Evolutionary conservation across 2,888 invertebrate genomes (phyloP).

Genomic region (Epinotia brunnichana): DNA sequence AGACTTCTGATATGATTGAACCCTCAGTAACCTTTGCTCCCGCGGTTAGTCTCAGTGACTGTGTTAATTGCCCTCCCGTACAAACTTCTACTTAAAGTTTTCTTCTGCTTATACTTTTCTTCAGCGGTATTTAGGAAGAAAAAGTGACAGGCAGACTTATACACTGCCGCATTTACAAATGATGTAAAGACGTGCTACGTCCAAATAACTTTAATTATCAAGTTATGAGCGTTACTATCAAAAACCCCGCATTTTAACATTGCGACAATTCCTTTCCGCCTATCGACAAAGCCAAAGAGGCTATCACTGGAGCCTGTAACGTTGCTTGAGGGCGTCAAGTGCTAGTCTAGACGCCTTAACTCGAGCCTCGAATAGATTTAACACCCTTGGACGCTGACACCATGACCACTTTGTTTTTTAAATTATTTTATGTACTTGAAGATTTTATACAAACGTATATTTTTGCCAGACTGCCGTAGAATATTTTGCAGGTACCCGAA

Average conservation of each 20-base stretch:
- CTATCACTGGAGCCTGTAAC: slow-evolving; percentile 25
- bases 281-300: slow-evolving; percentile 23
- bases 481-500: no score
- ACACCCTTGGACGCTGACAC: slow-evolving; percentile 32
- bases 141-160: no score
- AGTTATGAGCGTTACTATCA: neutral
- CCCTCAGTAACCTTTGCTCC: no score
- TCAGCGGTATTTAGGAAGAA: no score
- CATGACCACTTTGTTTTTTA: slow-evolving; percentile 9
- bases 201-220: no score
- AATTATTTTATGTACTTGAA: neutral
- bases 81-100: no score
- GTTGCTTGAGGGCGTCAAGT: slow-evolving; percentile 24
- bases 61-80: no score
- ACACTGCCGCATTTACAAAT: no score
- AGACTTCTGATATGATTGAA: no score
- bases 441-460: neutral
- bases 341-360: slow-evolving; percentile 40
- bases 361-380: slow-evolving; percentile 26
- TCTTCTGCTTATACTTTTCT: no score
- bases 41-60: no score
- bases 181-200: no score
- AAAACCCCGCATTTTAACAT: neutral
- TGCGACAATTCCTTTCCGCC: slow-evolving; percentile 9
- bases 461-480: neutral